phyloP scores from a whole-genome alignment of 1,140 invertebrate species.

The Drosophila funebris region DNA sequence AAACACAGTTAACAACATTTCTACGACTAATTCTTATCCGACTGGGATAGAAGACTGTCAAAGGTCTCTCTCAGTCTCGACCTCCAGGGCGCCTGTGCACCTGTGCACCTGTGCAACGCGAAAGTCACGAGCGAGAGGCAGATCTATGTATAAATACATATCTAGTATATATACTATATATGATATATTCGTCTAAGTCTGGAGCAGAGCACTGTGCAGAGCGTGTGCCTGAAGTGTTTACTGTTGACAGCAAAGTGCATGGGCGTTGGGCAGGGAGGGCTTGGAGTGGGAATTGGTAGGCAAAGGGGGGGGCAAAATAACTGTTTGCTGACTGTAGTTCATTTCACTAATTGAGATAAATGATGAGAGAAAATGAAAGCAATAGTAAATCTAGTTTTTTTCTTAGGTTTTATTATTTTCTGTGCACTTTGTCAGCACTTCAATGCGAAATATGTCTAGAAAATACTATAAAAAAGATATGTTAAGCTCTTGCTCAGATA shows the following conservation, averaged over 20 bases:
- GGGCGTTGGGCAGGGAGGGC: not conserved
- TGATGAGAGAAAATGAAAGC: constrained; percentile 3
- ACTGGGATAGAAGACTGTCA: not conserved
- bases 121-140: constrained; percentile 35
- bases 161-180: constrained; percentile 1
- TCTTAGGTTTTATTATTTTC: not conserved
- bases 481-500: constrained; percentile 1
- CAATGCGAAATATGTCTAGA: not conserved
- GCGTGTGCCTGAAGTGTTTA: constrained; percentile 11
- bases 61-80: constrained; percentile 18
- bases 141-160: constrained; percentile 10
- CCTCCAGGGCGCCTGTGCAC: constrained; percentile 16
- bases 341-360: constrained; percentile 28
- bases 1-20: constrained; percentile 12
- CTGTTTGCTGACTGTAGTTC: not conserved
- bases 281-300: not conserved
- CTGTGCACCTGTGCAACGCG: constrained; percentile 20
- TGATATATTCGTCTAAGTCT: not conserved
- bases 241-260: not conserved
- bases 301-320: not conserved
- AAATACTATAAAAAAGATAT: not conserved
- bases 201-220: constrained; percentile 11
- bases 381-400: constrained; percentile 1
- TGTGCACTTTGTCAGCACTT: not conserved
- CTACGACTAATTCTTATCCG: constrained; percentile 8